Conservation (phyloP, 2,797 vertebrate species). For the Sylvia borin region DNA sequence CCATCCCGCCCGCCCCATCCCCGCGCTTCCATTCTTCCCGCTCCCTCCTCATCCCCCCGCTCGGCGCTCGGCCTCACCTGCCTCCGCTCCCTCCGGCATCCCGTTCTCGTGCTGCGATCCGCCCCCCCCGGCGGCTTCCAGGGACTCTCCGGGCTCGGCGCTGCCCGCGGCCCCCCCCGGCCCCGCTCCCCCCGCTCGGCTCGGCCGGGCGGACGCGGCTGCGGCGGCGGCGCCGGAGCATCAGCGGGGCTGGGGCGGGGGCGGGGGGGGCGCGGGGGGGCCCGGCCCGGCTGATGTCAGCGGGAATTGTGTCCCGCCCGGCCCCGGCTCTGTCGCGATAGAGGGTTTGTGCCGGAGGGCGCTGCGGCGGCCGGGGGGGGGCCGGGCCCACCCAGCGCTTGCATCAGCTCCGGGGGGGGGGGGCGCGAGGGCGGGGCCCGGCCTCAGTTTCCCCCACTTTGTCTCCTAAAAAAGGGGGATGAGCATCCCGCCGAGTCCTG, state of each 20-base stretch:
- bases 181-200: not conserved
- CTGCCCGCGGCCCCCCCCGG: not conserved
- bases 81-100: not conserved
- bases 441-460: not conserved
- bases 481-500: not conserved
- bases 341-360: not conserved
- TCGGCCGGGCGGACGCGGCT: not conserved
- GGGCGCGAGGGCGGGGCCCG: not conserved
- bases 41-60: no score
- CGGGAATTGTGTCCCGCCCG: not conserved
- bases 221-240: not conserved
- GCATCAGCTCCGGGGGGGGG: not conserved
- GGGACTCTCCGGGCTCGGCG: not conserved
- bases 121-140: not conserved
- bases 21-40: no score
- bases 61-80: not conserved
- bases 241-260: not conserved
- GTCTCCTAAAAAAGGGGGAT: not conserved
- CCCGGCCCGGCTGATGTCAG: slow-evolving; percentile 14
- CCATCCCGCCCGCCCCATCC: no score
- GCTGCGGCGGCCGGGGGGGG: not conserved
- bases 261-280: not conserved
- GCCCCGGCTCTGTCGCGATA: not conserved
- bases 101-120: not conserved
- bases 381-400: not conserved